Conservation (phyloP, 1,140 invertebrate genomes). For the Drosophila santomea region DNA sequence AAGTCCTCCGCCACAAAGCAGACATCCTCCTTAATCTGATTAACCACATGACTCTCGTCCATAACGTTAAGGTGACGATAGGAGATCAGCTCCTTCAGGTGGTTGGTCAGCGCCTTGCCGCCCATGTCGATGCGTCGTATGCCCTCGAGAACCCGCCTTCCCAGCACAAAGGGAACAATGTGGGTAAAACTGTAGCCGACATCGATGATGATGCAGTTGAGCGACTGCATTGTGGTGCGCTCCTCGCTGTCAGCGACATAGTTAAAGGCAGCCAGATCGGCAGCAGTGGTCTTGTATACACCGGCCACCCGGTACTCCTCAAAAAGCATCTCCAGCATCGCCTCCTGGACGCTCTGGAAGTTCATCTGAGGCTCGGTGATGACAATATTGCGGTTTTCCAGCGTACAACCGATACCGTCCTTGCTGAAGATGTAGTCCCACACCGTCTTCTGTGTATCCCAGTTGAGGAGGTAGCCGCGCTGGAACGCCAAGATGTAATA, state of each 20-base stretch:
- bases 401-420: slow-evolving; percentile 92
- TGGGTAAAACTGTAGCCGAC: slow-evolving; percentile 98
- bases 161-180: slow-evolving; percentile 96
- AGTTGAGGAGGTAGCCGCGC: slow-evolving; percentile 97
- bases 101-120: slow-evolving; percentile 98
- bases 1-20: slow-evolving; percentile 97
- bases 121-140: slow-evolving; percentile 96
- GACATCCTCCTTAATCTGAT: slow-evolving; percentile 99
- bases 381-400: slow-evolving; percentile 92
- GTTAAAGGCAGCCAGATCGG: slow-evolving; percentile 89
- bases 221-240: slow-evolving; percentile 81
- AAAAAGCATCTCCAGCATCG: slow-evolving; percentile 97
- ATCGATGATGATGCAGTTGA: slow-evolving; percentile 95
- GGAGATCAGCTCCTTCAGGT: slow-evolving; percentile 98
- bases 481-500: slow-evolving; percentile 98
- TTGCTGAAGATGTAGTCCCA: slow-evolving; percentile 98
- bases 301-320: slow-evolving; percentile 98
- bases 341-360: slow-evolving; percentile 96
- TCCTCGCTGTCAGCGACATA: slow-evolving; percentile 86
- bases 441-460: slow-evolving; percentile 96
- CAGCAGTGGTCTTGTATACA: slow-evolving; percentile 92
- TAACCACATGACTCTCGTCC: slow-evolving; percentile 99
- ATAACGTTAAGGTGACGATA: slow-evolving; percentile 97
- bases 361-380: slow-evolving; percentile 98
- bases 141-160: slow-evolving; percentile 91